Base-by-base conservation (phyloP, 2,797 vertebrate species). In the Onychomys leucogaster region DNA sequence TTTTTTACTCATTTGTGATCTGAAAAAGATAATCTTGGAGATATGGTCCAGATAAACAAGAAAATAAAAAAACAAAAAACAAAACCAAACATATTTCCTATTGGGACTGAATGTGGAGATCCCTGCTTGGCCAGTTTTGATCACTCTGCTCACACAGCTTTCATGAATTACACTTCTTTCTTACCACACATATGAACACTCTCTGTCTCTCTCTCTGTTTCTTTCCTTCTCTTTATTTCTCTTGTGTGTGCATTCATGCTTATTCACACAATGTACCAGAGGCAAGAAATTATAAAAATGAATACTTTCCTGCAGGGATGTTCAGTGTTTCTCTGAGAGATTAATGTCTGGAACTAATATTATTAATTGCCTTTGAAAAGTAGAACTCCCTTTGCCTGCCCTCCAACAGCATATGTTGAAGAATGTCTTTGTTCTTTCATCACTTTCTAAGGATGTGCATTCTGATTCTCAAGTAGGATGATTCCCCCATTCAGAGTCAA, bases 1-100 rank as follows among this genome's bases (percentile, higher is more conserved):
- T 55, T 9, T 80, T n/a, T 81, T 84, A 6, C 49, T 93, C 34
- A 92, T 75, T 73, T 92, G 37, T 89, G 92, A 93, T 23, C 63
- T n/a, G 25, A 52, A 82, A 82, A 94, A 83, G 29, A 75, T 86
- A 75, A 76, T 81, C 16, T 95, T 73, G 57, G n/a, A 86, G 32
- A 37, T 69, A 55, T 55, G 6, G 19, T 95, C n/a, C 55, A 96
- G 34, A 67, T 55, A 55, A 78, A 63, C 3, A 86, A 61, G 37
- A 41, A 78, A 52, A 88, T 57, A 65, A 95, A 80, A 37, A 93
- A 6, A 29, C n/a, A n/a, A n/a, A n/a, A n/a, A n/a, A n/a, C n/a
- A n/a, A n/a, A n/a, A n/a, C n/a, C n/a, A n/a, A n/a, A 69, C 3
- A n/a, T 5, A 89, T 52, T 8, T 90, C 8, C 23, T 86, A 84